Evolutionary conservation across 2,888 invertebrate genomes (phyloP).

Genomic region (Pseudococcus longispinus): DNA sequence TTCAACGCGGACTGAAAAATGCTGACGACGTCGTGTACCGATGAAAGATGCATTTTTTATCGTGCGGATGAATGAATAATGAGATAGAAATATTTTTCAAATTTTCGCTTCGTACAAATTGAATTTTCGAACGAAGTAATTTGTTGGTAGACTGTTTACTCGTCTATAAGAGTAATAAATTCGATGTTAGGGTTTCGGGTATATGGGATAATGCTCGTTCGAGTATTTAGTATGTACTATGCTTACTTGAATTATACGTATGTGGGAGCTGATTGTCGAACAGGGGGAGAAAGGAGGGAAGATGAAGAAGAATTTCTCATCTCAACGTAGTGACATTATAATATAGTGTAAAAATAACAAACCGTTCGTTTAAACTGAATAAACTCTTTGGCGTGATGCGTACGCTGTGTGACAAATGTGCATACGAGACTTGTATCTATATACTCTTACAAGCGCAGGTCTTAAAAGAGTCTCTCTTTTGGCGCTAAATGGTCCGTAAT

Average conservation of each 20-base stretch:
- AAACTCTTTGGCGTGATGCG: constrained; percentile 49
- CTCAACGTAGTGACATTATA: constrained; percentile 45
- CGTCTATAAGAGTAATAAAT: constrained; percentile 28
- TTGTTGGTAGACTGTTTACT: background rate
- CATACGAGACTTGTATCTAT: background rate
- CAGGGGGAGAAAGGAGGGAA: background rate
- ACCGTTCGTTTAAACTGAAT: constrained; percentile 55
- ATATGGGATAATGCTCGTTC: constrained; percentile 15
- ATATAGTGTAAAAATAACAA: constrained; percentile 57
- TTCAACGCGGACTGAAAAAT: background rate
- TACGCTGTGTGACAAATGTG: constrained; percentile 53
- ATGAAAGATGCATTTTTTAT: background rate
- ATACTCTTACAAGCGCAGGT: background rate
- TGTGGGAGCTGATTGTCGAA: constrained; percentile 33
- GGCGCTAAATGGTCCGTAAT: constrained; percentile 56
- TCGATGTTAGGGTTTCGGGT: constrained; percentile 8
- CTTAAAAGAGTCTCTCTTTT: constrained; percentile 42
- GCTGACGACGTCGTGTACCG: background rate
- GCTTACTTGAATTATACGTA: background rate
- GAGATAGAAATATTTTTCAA: background rate
- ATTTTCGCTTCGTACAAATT: background rate
- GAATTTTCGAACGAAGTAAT: background rate
- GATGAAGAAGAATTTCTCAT: constrained; percentile 31
- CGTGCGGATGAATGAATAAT: background rate
- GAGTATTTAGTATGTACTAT: constrained; percentile 36